Percentiles rank a stretch among this genome's conserved stretches.
Evolutionary conservation across 2,888 invertebrate species (phyloP).

Genomic region (Troides aeacus): DNA sequence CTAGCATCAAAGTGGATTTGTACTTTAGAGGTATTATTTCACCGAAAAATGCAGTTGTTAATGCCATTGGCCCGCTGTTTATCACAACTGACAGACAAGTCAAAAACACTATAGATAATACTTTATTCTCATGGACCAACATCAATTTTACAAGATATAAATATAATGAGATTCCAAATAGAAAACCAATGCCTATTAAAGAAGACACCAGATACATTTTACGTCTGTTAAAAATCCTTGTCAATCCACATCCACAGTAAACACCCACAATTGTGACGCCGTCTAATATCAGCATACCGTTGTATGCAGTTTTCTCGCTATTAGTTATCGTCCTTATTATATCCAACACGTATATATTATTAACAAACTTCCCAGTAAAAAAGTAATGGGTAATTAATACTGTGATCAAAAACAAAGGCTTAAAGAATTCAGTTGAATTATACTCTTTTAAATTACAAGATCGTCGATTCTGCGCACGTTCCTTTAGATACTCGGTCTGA

Average conservation of each 20-base stretch:
- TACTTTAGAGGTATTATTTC: conserved; percentile 44
- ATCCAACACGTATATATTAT: conserved; percentile 32
- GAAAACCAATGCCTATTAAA: conserved; percentile 16
- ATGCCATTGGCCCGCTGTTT: conserved; percentile 47
- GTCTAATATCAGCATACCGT: conserved; percentile 32
- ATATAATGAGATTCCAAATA: conserved; percentile 53
- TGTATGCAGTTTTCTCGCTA: conserved; percentile 30
- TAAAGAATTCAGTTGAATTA: conserved; percentile 30
- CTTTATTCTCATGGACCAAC: conserved; percentile 34
- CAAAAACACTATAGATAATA: conserved; percentile 45
- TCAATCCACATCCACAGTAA: conserved; percentile 13
- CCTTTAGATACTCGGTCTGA: neutral
- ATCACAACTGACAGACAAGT: conserved; percentile 46
- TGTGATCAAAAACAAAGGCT: conserved; percentile 29
- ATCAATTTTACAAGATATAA: conserved; percentile 48
- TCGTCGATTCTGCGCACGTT: neutral
- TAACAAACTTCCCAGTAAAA: conserved; percentile 40
- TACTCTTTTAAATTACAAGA: neutral
- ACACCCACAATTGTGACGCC: conserved; percentile 25
- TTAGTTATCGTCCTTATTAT: conserved; percentile 30
- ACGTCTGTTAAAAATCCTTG: conserved; percentile 35
- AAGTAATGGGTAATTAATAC: conserved; percentile 44
- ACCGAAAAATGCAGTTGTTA: conserved; percentile 42
- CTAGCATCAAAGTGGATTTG: conserved; percentile 37
- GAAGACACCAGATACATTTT: conserved; percentile 46